phyloP scores from a whole-genome alignment of 2,113 vertebrate genomes.

The Crotalus viridis region DNA sequence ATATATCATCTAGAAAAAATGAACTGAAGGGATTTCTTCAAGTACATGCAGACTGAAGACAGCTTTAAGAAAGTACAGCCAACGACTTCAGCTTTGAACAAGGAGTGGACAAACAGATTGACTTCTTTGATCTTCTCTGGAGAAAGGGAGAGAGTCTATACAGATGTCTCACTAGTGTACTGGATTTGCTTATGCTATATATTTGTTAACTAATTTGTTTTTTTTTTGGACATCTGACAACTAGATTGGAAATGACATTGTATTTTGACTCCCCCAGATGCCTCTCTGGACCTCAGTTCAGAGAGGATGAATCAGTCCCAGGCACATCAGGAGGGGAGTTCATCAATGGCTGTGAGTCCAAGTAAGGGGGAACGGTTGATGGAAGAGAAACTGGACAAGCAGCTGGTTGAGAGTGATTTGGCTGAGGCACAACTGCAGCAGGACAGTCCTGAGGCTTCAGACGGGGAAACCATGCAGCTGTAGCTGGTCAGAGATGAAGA shows the following conservation, averaged over 20 bases:
- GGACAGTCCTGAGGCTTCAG: no score
- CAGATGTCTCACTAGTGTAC: neutral
- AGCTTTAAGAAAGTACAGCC: neutral
- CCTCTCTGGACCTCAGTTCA: neutral
- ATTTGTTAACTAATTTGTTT: neutral
- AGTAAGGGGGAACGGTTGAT: neutral
- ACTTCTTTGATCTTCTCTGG: neutral
- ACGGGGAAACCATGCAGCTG: no score
- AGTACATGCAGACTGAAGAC: neutral
- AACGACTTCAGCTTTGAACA: neutral
- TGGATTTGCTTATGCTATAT: neutral
- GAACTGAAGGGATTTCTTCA: constrained; percentile 29
- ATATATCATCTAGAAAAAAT: constrained; percentile 40
- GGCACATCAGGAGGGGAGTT: neutral
- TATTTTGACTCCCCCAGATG: neutral
- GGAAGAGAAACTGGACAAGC: neutral
- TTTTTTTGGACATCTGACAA: no score
- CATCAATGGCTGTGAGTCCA: neutral
- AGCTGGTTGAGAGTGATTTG: neutral
- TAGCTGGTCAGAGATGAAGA: no score
- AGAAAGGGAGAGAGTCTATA: neutral
- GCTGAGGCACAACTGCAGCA: neutral
- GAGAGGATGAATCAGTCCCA: neutral
- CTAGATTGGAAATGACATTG: no score
- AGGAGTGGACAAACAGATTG: neutral